Percentiles rank a stretch among this genome's conserved stretches.
These are phyloP conservation scores for Sebastes hubbsi DNA, from an alignment of 2,797 vertebrate genomes.

Conservation along the genomic window DNA sequence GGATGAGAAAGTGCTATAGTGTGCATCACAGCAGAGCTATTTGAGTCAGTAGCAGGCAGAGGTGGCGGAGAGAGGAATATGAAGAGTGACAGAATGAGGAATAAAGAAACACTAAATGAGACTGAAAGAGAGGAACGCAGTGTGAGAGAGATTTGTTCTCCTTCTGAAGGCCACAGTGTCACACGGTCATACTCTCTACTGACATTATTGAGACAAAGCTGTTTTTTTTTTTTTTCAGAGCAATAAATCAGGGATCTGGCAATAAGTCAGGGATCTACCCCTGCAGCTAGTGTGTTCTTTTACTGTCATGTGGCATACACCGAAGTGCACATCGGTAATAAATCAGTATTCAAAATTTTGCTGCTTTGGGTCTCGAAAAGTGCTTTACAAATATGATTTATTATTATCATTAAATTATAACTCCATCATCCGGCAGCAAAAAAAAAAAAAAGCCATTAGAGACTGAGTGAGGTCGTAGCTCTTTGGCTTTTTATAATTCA, in stretches of 20 bases:
- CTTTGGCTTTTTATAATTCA: not conserved
- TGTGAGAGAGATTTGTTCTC: conserved; percentile 9
- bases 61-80: conserved; percentile 19
- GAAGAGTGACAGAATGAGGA: conserved; percentile 41
- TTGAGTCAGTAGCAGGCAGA: conserved; percentile 20
- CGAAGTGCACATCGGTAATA: conserved; percentile 9
- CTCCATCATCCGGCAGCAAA: not conserved
- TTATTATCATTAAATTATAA: conserved; percentile 1
- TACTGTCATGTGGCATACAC: not conserved
- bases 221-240: not conserved
- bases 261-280: conserved; percentile 10
- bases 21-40: conserved; percentile 2
- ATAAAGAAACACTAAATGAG: conserved; percentile 11
- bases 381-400: not conserved
- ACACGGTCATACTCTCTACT: conserved; percentile 13
- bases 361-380: not conserved
- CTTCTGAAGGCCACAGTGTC: conserved; percentile 14
- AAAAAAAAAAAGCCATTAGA: not conserved
- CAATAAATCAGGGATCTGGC: conserved; percentile 6
- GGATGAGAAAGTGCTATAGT: conserved; percentile 30
- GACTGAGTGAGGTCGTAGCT: conserved; percentile 4
- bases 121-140: not conserved
- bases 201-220: conserved; percentile 14
- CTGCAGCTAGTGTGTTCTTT: not conserved
- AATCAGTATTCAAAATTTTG: not conserved